Percentiles rank a stretch among this genome's conserved stretches.
phyloP scores from a whole-genome alignment of 2,797 vertebrate species.

The Gallinago stenura region DNA sequence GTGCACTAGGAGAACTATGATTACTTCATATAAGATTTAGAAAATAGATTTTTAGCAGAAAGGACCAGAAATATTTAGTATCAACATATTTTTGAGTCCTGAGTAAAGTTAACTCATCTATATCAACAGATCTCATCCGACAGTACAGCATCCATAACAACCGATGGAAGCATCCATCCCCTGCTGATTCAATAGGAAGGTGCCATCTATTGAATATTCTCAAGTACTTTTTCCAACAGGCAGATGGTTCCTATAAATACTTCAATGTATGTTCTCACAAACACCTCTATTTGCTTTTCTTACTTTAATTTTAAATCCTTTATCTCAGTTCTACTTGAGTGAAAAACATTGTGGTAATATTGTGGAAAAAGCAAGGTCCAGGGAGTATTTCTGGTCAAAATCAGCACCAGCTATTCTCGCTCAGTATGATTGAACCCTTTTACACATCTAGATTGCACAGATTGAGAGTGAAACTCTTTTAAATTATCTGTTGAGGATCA shows the following conservation, averaged over 20 bases:
- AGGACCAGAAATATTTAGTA: not conserved
- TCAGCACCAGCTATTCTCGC: not conserved
- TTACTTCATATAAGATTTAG: not conserved
- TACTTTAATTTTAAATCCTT: not conserved
- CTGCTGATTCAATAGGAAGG: not conserved
- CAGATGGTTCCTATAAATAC: not conserved
- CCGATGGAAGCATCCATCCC: not conserved
- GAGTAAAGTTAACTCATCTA: not conserved
- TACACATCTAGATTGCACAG: not conserved
- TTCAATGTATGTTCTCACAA: not conserved
- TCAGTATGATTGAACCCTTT: not conserved
- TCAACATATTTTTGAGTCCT: not conserved
- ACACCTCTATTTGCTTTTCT: not conserved
- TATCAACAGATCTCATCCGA: not conserved
- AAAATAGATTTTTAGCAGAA: not conserved
- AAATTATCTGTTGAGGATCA: not conserved
- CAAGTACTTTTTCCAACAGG: not conserved
- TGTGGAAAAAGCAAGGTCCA: not conserved
- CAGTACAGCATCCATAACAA: accelerated
- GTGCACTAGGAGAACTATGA: not conserved
- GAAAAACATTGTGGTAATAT: not conserved
- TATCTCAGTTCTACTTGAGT: not conserved
- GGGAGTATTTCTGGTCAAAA: not conserved
- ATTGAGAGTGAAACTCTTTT: not conserved
- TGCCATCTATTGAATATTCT: not conserved